A percentile compares a stretch with the other conserved stretches of the same genome.
Evolutionary conservation across 2,888 invertebrate genomes (phyloP).

Genomic region (Bimastos eiseni): DNA sequence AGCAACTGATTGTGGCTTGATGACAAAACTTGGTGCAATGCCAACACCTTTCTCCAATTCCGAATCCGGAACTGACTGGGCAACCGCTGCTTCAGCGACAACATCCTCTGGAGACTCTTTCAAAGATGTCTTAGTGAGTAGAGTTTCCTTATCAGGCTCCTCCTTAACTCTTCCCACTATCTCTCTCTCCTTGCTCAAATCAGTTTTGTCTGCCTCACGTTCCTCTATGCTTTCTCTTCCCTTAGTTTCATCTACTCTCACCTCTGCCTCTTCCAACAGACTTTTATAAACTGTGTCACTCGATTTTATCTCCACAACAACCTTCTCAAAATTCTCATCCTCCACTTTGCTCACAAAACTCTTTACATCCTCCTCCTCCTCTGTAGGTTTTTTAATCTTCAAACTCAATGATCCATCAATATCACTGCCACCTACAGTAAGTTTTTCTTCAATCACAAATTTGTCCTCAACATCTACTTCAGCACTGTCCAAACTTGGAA

Average conservation of each 20-base stretch:
- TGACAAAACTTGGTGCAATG: slow-evolving; percentile 29
- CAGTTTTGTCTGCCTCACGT: not conserved
- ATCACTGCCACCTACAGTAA: not conserved
- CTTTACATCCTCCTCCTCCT: not conserved
- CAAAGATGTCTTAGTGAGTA: not conserved
- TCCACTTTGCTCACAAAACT: not conserved
- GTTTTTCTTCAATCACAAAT: slow-evolving; percentile 14
- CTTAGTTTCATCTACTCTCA: not conserved
- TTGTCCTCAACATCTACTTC: not conserved
- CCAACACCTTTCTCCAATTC: slow-evolving; percentile 7
- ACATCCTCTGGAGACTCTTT: slow-evolving; percentile 21
- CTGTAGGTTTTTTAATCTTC: not conserved
- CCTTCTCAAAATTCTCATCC: slow-evolving; percentile 3
- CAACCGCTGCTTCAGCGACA: not conserved
- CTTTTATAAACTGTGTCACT: slow-evolving; percentile 26
- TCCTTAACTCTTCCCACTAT: not conserved
- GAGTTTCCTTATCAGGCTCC: not conserved
- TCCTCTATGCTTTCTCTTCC: not conserved
- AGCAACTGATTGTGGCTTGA: slow-evolving; percentile 28
- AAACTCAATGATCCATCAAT: slow-evolving; percentile 9
- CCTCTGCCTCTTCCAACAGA: not conserved
- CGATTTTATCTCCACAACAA: not conserved
- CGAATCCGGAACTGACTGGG: not conserved
- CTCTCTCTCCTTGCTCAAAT: slow-evolving; percentile 18
- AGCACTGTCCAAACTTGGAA: not conserved